phyloP scores from a whole-genome alignment of 2,113 vertebrate genomes.

The Hippopotamus amphibius region DNA sequence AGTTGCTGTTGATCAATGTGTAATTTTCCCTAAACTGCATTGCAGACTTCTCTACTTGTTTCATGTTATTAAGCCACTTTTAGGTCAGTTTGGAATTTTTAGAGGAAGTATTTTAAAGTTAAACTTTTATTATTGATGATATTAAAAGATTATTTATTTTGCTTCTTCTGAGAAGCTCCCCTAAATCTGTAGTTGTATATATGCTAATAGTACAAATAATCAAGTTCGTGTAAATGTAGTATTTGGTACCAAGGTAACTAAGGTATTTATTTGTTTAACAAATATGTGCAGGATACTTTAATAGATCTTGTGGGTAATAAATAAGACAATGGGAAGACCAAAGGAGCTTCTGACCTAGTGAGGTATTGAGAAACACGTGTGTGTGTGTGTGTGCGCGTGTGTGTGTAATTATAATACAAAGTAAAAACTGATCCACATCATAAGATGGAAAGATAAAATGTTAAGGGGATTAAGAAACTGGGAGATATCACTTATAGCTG shows the following conservation, averaged over 20 bases:
- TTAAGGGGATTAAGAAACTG: slow-evolving; percentile 20
- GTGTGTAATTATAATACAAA: neutral
- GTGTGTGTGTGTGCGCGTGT: neutral
- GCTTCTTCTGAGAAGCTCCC: neutral
- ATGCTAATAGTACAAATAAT: slow-evolving; percentile 6
- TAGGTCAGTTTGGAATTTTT: slow-evolving; percentile 39
- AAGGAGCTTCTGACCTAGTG: neutral
- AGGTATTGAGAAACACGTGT: neutral
- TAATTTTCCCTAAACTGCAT: slow-evolving; percentile 61
- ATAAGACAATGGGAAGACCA: neutral
- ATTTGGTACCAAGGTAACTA: neutral
- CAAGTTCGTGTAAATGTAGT: slow-evolving; percentile 26
- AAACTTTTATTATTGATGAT: slow-evolving; percentile 39
- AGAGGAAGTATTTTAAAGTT: slow-evolving; percentile 42
- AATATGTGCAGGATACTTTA: slow-evolving; percentile 3
- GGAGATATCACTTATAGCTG: neutral
- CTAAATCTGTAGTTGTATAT: neutral
- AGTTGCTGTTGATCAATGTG: slow-evolving; percentile 63
- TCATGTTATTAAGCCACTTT: slow-evolving; percentile 13
- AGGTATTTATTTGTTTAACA: slow-evolving; percentile 28
- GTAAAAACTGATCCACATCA: slow-evolving; percentile 24
- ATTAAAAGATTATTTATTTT: slow-evolving; percentile 55
- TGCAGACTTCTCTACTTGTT: slow-evolving; percentile 49
- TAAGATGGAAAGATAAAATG: slow-evolving; percentile 43
- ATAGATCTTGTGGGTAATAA: neutral